Conservation (phyloP, 2,113 vertebrate species). For the Chaetodon trifascialis region DNA sequence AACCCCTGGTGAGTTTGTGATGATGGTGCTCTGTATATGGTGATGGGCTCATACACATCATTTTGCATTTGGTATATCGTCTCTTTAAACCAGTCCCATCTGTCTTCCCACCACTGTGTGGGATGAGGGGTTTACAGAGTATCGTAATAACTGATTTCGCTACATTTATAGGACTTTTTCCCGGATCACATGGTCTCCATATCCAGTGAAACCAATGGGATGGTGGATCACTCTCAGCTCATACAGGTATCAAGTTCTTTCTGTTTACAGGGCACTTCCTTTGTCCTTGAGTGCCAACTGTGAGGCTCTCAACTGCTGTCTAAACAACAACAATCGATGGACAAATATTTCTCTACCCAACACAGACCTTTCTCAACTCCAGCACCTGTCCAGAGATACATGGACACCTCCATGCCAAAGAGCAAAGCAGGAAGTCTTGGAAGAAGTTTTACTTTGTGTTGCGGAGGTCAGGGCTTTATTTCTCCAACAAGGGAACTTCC, state of each 20-base stretch:
- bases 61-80: background rate
- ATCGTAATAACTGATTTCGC: constrained; percentile 33
- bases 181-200: constrained; percentile 96
- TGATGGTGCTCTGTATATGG: background rate
- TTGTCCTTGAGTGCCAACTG: background rate
- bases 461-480: constrained; percentile 96
- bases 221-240: constrained; percentile 89
- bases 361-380: constrained; percentile 94
- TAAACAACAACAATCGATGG: constrained; percentile 7
- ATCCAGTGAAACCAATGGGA: constrained; percentile 88
- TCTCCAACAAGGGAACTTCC: constrained; percentile 96
- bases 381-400: constrained; percentile 96
- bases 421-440: constrained; percentile 95
- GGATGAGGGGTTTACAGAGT: background rate
- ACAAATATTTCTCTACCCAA: constrained; percentile 64
- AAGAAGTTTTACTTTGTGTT: constrained; percentile 96
- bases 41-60: background rate
- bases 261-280: constrained; percentile 19
- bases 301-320: background rate
- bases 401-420: constrained; percentile 93
- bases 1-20: constrained; percentile 90
- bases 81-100: background rate
- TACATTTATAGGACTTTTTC: constrained; percentile 91
- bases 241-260: constrained; percentile 88
- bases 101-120: background rate